Evolutionary conservation across 2,797 vertebrate genomes (phyloP).

Genomic region (Triplophysa bombifrons): DNA sequence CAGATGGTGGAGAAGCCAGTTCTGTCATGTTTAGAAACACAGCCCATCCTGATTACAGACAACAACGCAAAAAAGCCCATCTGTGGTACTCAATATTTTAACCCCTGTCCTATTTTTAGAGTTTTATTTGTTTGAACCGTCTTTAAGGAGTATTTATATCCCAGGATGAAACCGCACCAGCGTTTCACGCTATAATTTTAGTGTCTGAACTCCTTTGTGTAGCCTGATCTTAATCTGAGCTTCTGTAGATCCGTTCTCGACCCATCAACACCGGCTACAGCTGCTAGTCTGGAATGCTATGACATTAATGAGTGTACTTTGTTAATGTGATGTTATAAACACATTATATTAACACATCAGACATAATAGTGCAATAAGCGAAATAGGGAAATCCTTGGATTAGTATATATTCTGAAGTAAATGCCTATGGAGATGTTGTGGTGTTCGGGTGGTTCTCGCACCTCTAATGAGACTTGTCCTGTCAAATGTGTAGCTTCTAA

Average conservation of each 20-base stretch:
- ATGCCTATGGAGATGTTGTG: neutral
- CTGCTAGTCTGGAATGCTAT: constrained; percentile 13
- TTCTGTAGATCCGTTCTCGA: neutral
- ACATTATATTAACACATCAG: neutral
- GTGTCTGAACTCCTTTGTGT: constrained; percentile 7
- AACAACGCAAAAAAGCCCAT: constrained; percentile 45
- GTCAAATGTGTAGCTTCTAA: neutral
- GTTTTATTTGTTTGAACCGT: constrained; percentile 28
- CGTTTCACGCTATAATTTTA: neutral
- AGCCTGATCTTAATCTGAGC: neutral
- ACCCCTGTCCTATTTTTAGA: constrained; percentile 57
- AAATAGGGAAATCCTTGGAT: neutral
- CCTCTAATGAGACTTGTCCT: neutral
- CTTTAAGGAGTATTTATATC: constrained; percentile 8
- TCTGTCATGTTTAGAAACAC: constrained; percentile 60
- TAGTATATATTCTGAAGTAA: neutral
- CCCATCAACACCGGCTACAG: constrained; percentile 10
- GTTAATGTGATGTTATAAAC: constrained; percentile 16
- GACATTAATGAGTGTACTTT: constrained; percentile 17
- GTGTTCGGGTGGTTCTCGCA: neutral
- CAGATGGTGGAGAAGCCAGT: constrained; percentile 68
- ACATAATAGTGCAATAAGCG: constrained; percentile 14
- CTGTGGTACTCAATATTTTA: constrained; percentile 41
- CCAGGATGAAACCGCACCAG: neutral
- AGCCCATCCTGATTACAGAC: constrained; percentile 54